Percentiles rank a stretch among this genome's conserved stretches.
These are phyloP conservation scores for Pteronura brasiliensis DNA, from an alignment of 2,113 vertebrate species.

Conservation along the genomic window DNA sequence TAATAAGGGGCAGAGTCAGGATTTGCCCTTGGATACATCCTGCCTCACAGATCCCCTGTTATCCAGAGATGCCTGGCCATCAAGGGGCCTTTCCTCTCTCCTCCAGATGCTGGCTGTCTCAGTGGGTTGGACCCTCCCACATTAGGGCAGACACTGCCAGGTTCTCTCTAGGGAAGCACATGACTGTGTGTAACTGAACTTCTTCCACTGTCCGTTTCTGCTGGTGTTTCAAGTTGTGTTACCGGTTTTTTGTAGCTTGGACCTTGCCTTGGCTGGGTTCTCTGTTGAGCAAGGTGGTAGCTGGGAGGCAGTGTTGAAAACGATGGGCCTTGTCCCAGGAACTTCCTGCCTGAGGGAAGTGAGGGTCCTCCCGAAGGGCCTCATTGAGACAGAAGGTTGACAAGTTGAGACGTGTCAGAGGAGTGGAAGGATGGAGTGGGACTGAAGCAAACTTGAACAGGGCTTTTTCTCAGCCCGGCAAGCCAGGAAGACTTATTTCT, in stretches of 20 bases:
- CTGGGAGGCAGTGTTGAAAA: not conserved
- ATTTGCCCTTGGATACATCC: not conserved
- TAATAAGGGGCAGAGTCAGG: not conserved
- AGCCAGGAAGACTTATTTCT: not conserved
- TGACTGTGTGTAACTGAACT: not conserved
- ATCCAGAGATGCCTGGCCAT: not conserved
- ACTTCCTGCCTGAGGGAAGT: not conserved
- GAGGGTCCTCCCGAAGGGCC: not conserved
- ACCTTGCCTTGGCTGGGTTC: not conserved
- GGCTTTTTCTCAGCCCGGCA: not conserved
- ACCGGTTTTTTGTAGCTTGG: not conserved
- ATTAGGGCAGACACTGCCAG: not conserved
- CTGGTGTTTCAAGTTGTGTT: not conserved
- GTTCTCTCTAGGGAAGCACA: not conserved
- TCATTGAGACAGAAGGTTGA: not conserved
- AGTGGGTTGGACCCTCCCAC: not conserved
- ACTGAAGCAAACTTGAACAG: not conserved
- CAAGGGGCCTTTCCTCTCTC: not conserved
- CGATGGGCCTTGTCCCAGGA: not conserved
- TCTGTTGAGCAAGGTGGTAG: not conserved
- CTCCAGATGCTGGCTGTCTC: not conserved
- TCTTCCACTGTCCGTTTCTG: not conserved
- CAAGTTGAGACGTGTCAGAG: not conserved
- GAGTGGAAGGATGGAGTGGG: not conserved
- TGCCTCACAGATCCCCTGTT: not conserved